Evolutionary conservation across 2,888 invertebrate genomes (phyloP).

Genomic region (Microctonus hyperodae): DNA sequence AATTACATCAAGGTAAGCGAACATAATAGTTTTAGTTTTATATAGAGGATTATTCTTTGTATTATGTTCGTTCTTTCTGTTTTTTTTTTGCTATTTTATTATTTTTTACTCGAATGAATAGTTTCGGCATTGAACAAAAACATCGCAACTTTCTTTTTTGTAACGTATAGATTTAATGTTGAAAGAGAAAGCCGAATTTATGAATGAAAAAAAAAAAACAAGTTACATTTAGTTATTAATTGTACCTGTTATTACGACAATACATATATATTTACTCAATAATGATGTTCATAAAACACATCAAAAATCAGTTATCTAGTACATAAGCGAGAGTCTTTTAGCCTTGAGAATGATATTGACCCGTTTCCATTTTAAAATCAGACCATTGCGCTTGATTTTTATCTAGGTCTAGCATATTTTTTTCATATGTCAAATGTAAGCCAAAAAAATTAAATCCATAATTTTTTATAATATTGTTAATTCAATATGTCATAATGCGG

Average conservation of each 20-base stretch:
- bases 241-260: background rate
- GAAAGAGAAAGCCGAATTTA: background rate
- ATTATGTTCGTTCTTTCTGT: background rate
- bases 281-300: conserved; percentile 32
- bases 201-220: background rate
- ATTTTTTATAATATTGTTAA: conserved; percentile 9
- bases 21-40: background rate
- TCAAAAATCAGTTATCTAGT: conserved; percentile 42
- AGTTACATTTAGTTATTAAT: background rate
- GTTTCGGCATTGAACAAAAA: background rate
- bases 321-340: conserved; percentile 44
- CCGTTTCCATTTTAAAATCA: conserved; percentile 53
- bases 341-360: conserved; percentile 55
- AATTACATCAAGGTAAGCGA: background rate
- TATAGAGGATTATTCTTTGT: background rate
- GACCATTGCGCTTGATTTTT: conserved; percentile 37
- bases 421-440: background rate
- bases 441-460: background rate
- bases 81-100: background rate
- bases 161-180: background rate
- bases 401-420: conserved; percentile 36
- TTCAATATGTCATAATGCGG: too few relatives aligned
- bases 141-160: background rate
- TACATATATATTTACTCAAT: conserved; percentile 10
- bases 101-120: background rate